Conservation (phyloP, 2,888 invertebrate genomes). For the Muschampia plurimacula region DNA sequence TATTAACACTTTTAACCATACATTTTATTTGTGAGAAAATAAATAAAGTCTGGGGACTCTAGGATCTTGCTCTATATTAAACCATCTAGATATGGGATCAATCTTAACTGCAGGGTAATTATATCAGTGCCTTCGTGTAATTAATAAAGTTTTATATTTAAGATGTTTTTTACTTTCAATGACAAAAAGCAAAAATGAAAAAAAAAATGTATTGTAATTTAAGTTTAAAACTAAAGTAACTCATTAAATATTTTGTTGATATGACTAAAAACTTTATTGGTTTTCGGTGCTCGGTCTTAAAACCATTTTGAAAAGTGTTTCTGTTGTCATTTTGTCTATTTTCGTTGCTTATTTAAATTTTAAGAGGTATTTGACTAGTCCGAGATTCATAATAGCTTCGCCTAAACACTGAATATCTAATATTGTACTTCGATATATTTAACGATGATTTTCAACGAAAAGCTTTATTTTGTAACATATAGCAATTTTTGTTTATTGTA, state of each 20-base stretch:
- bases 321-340: conserved; percentile 40
- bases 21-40: too few relatives aligned
- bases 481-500: conserved; percentile 8
- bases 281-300: conserved; percentile 66
- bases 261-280: conserved; percentile 41
- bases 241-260: not conserved
- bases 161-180: not conserved
- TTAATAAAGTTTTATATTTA: conserved; percentile 10
- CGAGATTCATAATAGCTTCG: conserved; percentile 56
- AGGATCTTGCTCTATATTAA: too few relatives aligned
- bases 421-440: not conserved
- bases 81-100: not conserved
- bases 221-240: conserved; percentile 28
- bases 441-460: not conserved
- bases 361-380: conserved; percentile 71
- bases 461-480: not conserved
- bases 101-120: conserved; percentile 2
- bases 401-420: not conserved
- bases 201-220: not conserved
- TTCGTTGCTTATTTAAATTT: conserved; percentile 22
- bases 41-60: too few relatives aligned
- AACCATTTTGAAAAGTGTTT: conserved; percentile 40
- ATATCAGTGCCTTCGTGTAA: conserved; percentile 29
- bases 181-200: conserved; percentile 23
- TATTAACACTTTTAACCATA: too few relatives aligned